phyloP scores from a whole-genome alignment of 92 coral and sea anemone species.

The Metridium senile region DNA sequence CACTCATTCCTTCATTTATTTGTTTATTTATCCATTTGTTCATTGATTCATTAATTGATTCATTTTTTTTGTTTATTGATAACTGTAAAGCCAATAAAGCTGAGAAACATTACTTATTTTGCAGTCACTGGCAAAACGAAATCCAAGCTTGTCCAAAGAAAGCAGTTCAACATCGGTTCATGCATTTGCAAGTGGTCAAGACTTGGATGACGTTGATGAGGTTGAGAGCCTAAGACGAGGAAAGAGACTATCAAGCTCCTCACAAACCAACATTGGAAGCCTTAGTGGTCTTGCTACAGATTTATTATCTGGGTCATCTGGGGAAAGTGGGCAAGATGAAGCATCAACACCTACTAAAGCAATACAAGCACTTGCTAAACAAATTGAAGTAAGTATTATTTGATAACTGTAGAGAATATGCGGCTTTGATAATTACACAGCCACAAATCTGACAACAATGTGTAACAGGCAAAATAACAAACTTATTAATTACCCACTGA shows the following conservation, averaged over 20 bases:
- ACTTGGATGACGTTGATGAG: conserved; percentile 72
- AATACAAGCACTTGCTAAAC: conserved; percentile 74
- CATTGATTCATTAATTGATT: too few species aligned
- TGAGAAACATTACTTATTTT: too few species aligned
- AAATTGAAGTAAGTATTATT: conserved; percentile 62
- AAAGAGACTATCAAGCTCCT: conserved; percentile 29
- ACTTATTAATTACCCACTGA: too few species aligned
- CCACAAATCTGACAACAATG: too few species aligned
- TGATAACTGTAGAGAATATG: neutral
- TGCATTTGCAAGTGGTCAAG: conserved; percentile 81
- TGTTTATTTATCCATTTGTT: too few species aligned
- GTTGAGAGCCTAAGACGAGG: conserved; percentile 47
- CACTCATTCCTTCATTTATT: too few species aligned
- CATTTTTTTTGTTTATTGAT: too few species aligned
- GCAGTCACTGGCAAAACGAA: conserved; percentile 90
- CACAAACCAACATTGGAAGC: conserved; percentile 17
- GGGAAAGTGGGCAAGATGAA: conserved; percentile 51
- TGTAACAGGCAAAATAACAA: too few species aligned
- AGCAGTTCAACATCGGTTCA: conserved; percentile 59
- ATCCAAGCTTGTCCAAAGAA: conserved; percentile 59
- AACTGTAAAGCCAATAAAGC: too few species aligned
- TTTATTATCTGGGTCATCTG: conserved; percentile 13
- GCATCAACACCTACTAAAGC: conserved; percentile 69
- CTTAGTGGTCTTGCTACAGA: conserved; percentile 43
- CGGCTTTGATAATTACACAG: too few species aligned